Percentiles rank a stretch among this genome's conserved stretches.
phyloP scores from a whole-genome alignment of 2,888 invertebrate genomes.

The Ormyrus nitidulus region DNA sequence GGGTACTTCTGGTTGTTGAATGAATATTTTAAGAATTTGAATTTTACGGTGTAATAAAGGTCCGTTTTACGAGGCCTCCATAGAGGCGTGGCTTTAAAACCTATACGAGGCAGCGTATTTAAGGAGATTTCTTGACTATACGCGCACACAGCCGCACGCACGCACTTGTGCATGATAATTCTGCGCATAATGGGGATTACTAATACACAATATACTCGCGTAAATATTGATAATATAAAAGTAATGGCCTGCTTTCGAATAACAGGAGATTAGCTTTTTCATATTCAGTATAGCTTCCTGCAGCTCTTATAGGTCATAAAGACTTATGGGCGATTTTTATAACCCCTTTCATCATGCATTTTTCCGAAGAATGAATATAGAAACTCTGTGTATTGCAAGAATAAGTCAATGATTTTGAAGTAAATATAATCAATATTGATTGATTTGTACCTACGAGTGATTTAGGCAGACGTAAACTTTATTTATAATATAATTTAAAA shows the following conservation, averaged over 20 bases:
- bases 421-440: no score
- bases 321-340: conserved; percentile 42
- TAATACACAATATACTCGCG: background rate
- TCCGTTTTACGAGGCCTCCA: background rate
- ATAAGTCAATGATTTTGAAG: no score
- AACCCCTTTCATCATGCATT: conserved; percentile 7
- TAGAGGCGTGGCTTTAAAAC: no score
- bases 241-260: conserved; percentile 4
- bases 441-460: no score
- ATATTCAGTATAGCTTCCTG: conserved; percentile 3
- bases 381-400: no score
- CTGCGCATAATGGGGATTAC: background rate
- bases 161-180: no score
- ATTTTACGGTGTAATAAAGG: background rate
- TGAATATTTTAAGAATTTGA: background rate
- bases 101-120: no score
- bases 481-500: no score
- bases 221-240: conserved; percentile 35
- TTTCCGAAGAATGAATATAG: background rate
- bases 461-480: no score
- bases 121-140: no score
- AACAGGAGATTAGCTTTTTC: conserved; percentile 10
- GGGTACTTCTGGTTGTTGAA: no score
- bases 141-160: no score
- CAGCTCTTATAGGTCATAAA: conserved; percentile 17